Conservation (phyloP, 2,888 invertebrate genomes). For the Erebia epiphron region DNA sequence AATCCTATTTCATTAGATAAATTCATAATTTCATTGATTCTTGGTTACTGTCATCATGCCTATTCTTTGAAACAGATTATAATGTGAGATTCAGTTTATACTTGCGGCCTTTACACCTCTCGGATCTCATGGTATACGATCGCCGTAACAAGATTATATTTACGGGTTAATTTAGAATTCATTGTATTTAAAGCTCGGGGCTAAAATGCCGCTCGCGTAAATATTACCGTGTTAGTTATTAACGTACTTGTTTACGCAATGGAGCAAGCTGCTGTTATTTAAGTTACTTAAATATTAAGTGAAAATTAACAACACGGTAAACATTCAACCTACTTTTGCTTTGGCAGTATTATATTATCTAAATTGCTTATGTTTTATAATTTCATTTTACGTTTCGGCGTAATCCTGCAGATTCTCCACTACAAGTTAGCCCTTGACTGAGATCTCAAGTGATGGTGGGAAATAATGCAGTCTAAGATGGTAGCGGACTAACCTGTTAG, state of each 20-base stretch:
- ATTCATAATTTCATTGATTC: no score
- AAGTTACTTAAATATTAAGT: constrained; percentile 29
- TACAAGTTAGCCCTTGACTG: no score
- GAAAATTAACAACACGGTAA: constrained; percentile 24
- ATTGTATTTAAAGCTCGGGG: constrained; percentile 51
- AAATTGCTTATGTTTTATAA: neutral
- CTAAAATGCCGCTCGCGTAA: constrained; percentile 41
- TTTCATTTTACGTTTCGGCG: neutral
- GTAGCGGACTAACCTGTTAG: no score
- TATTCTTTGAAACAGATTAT: no score
- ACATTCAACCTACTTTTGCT: constrained; percentile 13
- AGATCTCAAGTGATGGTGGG: no score
- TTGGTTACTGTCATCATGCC: no score
- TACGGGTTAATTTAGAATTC: constrained; percentile 62
- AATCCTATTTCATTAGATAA: no score
- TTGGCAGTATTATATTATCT: constrained; percentile 5
- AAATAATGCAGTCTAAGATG: no score
- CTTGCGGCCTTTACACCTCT: neutral
- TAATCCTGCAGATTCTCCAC: no score
- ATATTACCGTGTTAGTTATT: constrained; percentile 32
- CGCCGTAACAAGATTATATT: constrained; percentile 44
- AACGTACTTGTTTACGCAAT: constrained; percentile 28
- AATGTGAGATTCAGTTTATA: no score
- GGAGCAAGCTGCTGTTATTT: constrained; percentile 26
- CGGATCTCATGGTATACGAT: neutral